Percentiles rank a stretch among this genome's conserved stretches.
Conservation (phyloP, 92 coral and sea anemone genomes). For the Diadumene lineata region DNA sequence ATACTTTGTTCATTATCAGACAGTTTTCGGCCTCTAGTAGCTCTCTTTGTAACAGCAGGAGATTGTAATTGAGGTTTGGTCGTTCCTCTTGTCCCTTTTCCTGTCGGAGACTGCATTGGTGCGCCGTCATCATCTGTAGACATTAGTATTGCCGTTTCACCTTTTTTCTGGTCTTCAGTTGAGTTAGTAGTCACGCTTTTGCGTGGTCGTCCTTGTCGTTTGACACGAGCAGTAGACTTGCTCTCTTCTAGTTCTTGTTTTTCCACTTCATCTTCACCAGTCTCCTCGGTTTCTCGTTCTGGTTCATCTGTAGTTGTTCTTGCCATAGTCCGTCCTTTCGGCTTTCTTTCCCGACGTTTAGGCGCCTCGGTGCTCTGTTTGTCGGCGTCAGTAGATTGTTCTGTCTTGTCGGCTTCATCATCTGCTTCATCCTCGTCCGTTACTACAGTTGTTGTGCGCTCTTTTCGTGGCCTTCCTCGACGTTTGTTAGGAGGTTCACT, state of each 20-base stretch:
- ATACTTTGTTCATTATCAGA: neutral
- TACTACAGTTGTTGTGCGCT: neutral
- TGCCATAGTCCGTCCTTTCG: slow-evolving; percentile 21
- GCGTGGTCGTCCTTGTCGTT: slow-evolving; percentile 18
- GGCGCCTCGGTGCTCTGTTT: slow-evolving; percentile 2
- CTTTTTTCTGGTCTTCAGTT: neutral
- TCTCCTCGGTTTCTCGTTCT: neutral
- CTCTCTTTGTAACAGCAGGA: slow-evolving; percentile 1
- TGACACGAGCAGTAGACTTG: neutral
- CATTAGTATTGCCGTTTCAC: neutral
- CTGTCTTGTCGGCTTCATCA: neutral
- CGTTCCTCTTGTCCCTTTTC: neutral
- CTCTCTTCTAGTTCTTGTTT: neutral
- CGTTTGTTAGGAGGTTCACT: neutral
- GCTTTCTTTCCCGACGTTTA: slow-evolving; percentile 21
- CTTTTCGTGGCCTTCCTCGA: slow-evolving; percentile 22
- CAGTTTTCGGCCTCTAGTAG: slow-evolving; percentile 1
- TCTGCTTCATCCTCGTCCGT: neutral
- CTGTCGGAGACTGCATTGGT: neutral
- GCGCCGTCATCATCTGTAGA: slow-evolving; percentile 4
- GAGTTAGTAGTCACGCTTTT: neutral
- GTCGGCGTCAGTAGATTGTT: neutral
- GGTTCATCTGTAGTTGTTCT: slow-evolving; percentile 1
- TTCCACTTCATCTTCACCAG: slow-evolving; percentile 9
- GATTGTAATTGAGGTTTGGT: neutral